Evolutionary conservation across 2,888 invertebrate genomes (phyloP), one percentile per base, ranked within the genome.

Genomic region (Agrochola circellaris): DNA sequence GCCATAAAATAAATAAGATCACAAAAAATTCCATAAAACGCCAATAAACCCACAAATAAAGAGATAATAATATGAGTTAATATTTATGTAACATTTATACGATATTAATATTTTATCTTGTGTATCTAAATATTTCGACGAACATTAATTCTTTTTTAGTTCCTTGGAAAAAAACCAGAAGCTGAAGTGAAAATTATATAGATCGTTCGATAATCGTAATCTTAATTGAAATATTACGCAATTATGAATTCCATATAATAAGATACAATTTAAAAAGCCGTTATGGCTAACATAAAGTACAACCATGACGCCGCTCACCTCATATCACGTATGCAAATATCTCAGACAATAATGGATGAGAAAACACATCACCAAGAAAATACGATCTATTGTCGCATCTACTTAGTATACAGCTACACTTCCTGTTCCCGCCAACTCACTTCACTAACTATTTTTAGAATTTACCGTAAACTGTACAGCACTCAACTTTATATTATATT

Each of bases 291-390:
- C 23, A 58, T 68, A 61, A 66, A 77, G n/a, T 73, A 54, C 61
- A 71, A 58, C 26, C 60, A 75, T 72, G 68, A 82, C 65, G 76
- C 75, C 73, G 76, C 84, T 84, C 85, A 81, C 75, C 79, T 81
- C 87, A 85, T 84, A 82, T 81, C 81, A 68, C 77, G 73, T 92
- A 94, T 94, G 93, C 92, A 93, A 93, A 94, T 93, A 89, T 84
- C 67, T 67, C 77, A 90, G 88, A 90, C 91, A 87, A 91, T 90
- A 92, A 92, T 89, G 88, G 85, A 88, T 91, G 93, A 90, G 92
- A 92, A 91, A 90, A 87, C 83, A 87, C 84, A 88, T 85, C 85
- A 85, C 78, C 78, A 75, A 88, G 87, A 87, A 92, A 88, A 90
- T 90, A 91, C 87, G 85, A 87, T 81, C 90, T 86, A 93, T 93